phyloP scores from a whole-genome alignment of 2,113 vertebrate species.

The Solea solea region DNA sequence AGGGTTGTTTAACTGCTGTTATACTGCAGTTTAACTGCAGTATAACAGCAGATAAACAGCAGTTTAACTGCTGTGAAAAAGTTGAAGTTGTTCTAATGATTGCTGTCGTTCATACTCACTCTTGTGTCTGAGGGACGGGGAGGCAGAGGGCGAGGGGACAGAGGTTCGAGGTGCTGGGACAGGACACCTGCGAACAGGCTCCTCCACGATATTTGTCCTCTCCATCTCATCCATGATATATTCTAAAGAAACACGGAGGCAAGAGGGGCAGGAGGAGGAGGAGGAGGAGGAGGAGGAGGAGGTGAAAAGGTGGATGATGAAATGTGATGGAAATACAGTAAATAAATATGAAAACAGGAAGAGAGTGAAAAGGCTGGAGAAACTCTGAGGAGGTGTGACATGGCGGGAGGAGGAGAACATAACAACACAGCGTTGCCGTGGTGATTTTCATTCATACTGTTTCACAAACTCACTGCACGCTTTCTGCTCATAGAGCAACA shows the following conservation, averaged over 20 bases:
- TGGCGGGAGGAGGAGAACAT: background rate
- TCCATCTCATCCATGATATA: constrained; percentile 88
- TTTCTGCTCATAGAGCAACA: constrained; percentile 36
- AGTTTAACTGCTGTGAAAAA: too few relatives aligned
- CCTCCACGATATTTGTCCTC: constrained; percentile 79
- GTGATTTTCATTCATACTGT: constrained; percentile 56
- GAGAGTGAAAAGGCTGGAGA: background rate
- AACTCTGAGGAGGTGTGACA: background rate
- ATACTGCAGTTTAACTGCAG: too few relatives aligned
- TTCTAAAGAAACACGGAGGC: constrained; percentile 74
- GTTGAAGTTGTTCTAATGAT: too few relatives aligned
- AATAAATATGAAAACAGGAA: background rate
- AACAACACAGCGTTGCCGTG: too few relatives aligned
- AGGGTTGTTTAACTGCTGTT: background rate
- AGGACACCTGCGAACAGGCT: constrained; percentile 82
- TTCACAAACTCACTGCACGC: constrained; percentile 32
- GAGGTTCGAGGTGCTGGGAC: constrained; percentile 84
- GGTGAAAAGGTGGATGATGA: background rate
- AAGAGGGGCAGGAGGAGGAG: background rate
- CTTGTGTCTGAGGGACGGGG: constrained; percentile 89
- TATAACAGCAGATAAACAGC: too few relatives aligned
- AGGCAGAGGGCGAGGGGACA: constrained; percentile 85
- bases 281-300: background rate
- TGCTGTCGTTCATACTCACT: constrained; percentile 81
- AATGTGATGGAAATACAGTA: background rate